Evolutionary conservation across 2,113 vertebrate species (phyloP), one percentile per base, ranked within the genome.

Genomic region (Dicrurus megarhynchus): DNA sequence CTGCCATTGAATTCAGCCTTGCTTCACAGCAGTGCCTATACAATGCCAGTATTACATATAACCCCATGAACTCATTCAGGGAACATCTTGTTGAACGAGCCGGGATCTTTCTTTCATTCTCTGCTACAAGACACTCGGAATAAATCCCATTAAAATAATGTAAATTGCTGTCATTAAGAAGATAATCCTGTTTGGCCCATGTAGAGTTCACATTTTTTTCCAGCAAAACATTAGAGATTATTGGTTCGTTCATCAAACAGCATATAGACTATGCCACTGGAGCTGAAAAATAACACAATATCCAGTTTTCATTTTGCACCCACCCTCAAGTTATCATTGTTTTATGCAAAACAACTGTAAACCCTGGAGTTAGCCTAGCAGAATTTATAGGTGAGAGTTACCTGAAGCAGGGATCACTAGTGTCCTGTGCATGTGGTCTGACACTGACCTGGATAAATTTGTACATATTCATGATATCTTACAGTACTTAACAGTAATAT

Each of bases 61-160:
- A 96, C 78, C 70, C 35, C 57, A 8, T 90, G 92, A 94, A 37
- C 84, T 86, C 50, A 87, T 91, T 93, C 90, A 81, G 76, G 71
- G 77, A 94, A 96, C 79, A 89, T 96, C 90, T 95, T 92, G 42
- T 93, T 95, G 92, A 96, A 97, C 1, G 23, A 97, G 93, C 61
- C 23, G 17, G 90, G 59, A 96, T 95, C 65, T 92, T 97, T 97
- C 91, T 94, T 96, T 90, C 85, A 93, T 91, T 97, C 90, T 95
- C 64, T 78, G 64, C 87, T 93, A 87, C 71, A 96, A 97, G 76
- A 52, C 74, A 87, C 80, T 85, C 39, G 35, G 88, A 96, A 97
- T 96, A 97, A 97, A 97, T 97, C 96, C 96, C 96, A 97, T 97
- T 97, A 96, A 97, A 97, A 97, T 90, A 96, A 96, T 97, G 95